Evolutionary conservation across 30 jellyfish, hydroid and myxozoan species (phyloP), one percentile per base, ranked within the genome.

Genomic region (Pelagia noctiluca): DNA sequence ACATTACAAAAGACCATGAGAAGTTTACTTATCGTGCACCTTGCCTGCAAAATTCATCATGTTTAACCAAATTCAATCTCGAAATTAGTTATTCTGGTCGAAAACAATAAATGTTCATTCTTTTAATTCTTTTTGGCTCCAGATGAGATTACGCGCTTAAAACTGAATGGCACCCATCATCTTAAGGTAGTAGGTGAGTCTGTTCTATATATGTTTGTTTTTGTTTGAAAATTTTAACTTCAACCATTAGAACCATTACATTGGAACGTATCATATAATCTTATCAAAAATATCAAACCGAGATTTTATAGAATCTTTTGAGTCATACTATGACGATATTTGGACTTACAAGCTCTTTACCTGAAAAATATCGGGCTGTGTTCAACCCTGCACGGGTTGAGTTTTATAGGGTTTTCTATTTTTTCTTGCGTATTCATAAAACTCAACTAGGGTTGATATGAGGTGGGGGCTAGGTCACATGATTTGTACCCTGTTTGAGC

Each of bases 141-240:
- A 72, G 85, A 61, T 34, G 85, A 72, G 33, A 72, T 72, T 23
- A 36, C n/a, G 23, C 12, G 85, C 25, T 48, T 72, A n/a, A 33
- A 72, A 7, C 37, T 72, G 8, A 72, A 54, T 0, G 65, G 13
- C n/a, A 35, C 52, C 23, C 54, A 47, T 72, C 42, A 72, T 18
- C 61, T 54, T 36, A 21, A 31, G 4, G n/a, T 49, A 18, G 42
- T 31, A 18, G 76, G 85, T 72, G 24, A 21, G 11, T 37, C 31
- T 12, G 24, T 42, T n/a, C n/a, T n/a, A n/a, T n/a, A n/a, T n/a
- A n/a, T n/a, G n/a, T n/a, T n/a, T n/a, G n/a, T n/a, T n/a, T n/a
- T n/a, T n/a, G n/a, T n/a, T n/a, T n/a, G n/a, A n/a, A n/a, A n/a
- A n/a, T n/a, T n/a, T n/a, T n/a, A n/a, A n/a, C n/a, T n/a, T n/a